A percentile compares a stretch with the other conserved stretches of the same genome.
Conservation (phyloP, 2,113 vertebrate species). For the Chaetodon auriga region DNA sequence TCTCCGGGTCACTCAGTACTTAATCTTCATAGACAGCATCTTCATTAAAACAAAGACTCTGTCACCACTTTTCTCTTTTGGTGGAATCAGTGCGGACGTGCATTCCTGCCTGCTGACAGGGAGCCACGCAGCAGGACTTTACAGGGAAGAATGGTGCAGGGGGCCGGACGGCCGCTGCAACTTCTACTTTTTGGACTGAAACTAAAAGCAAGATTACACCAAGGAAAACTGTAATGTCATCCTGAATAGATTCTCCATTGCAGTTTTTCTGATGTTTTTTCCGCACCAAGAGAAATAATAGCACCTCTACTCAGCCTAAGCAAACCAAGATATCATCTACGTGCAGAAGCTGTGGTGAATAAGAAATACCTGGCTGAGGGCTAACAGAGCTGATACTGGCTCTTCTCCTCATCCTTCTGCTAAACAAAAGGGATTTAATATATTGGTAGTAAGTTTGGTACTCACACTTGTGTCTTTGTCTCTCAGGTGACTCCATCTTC, state of each 20-base stretch:
- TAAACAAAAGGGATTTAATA: background rate
- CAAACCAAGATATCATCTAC: conserved; percentile 20
- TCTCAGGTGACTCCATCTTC: conserved; percentile 93
- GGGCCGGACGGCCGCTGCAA: background rate
- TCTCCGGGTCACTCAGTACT: conserved; percentile 30
- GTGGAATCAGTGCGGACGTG: conserved; percentile 7
- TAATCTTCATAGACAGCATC: conserved; percentile 52
- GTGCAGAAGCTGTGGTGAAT: conserved; percentile 25
- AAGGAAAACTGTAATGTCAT: background rate
- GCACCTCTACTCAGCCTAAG: background rate
- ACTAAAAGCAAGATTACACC: conserved; percentile 5
- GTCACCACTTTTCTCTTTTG: conserved; percentile 31
- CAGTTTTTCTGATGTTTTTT: background rate
- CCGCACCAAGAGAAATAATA: conserved; percentile 2
- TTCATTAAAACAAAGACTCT: conserved; percentile 49
- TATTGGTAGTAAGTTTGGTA: background rate
- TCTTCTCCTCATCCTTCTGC: background rate
- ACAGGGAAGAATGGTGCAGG: background rate
- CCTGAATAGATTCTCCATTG: background rate
- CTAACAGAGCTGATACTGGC: background rate
- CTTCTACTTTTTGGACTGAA: background rate
- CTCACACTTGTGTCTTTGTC: background rate
- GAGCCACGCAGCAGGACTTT: conserved; percentile 22
- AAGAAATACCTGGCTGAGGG: background rate
- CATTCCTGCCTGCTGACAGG: conserved; percentile 5